A percentile compares a stretch with the other conserved stretches of the same genome.
Conservation (phyloP, 2,113 vertebrate species). For the Tonatia bakeri region DNA sequence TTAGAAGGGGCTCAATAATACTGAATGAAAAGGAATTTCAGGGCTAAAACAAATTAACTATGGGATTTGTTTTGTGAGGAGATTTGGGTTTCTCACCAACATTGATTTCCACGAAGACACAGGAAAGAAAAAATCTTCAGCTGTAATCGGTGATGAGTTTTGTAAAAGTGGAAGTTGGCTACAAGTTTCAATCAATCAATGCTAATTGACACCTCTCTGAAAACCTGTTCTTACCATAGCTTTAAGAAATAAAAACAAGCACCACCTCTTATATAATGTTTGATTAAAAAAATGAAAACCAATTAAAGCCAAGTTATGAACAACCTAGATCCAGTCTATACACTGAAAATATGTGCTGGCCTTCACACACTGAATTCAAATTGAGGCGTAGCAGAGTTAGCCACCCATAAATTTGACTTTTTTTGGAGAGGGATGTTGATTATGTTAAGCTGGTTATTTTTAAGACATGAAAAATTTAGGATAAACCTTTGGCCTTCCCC, state of each 20-base stretch:
- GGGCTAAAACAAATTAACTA: background rate
- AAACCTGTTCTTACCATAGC: background rate
- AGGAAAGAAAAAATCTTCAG: background rate
- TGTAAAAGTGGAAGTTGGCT: background rate
- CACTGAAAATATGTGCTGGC: background rate
- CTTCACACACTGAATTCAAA: background rate
- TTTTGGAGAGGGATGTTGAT: background rate
- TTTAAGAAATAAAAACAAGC: slow-evolving; percentile 19
- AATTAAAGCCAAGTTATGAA: background rate
- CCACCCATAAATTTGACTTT: background rate
- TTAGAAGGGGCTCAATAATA: background rate
- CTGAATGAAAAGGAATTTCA: background rate
- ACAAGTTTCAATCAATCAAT: background rate
- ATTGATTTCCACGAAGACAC: background rate
- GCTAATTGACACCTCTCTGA: background rate
- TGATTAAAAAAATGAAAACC: background rate
- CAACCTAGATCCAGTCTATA: background rate
- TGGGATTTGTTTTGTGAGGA: background rate
- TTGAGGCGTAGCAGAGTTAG: background rate
- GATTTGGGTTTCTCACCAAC: background rate
- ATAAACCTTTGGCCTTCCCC: background rate
- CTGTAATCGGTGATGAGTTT: background rate
- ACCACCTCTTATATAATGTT: background rate
- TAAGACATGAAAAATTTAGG: background rate
- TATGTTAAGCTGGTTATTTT: background rate